Evolutionary conservation across 1,140 invertebrate genomes (phyloP).

Genomic region (Oedothorax gibbosus): DNA sequence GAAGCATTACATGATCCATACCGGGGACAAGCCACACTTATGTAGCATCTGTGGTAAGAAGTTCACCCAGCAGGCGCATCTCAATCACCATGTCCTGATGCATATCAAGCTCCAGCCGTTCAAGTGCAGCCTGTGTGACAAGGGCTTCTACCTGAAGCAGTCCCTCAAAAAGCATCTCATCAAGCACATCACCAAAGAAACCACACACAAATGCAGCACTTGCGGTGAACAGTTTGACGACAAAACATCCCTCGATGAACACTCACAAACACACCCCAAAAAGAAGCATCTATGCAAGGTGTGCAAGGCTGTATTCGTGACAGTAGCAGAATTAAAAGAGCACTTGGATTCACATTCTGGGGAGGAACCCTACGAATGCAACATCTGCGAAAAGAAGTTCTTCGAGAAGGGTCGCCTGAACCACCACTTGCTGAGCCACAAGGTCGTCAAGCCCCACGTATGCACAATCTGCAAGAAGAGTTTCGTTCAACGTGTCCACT

Average conservation of each 20-base stretch:
- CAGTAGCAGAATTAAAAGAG: conserved; percentile 11
- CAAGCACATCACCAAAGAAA: conserved; percentile 5
- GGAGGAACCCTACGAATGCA: conserved; percentile 6
- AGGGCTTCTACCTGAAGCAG: conserved; percentile 22
- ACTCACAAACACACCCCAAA: conserved; percentile 1
- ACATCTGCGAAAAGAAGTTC: conserved; percentile 34
- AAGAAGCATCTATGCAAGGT: conserved; percentile 17
- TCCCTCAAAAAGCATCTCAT: conserved; percentile 24
- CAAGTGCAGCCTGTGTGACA: conserved; percentile 21
- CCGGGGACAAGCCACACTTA: conserved; percentile 32
- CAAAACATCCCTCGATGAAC: conserved; percentile 11
- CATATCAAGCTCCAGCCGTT: conserved; percentile 33
- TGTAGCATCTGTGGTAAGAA: conserved; percentile 28
- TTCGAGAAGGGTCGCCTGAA: conserved; percentile 22
- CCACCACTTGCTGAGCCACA: conserved; percentile 24
- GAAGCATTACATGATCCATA: conserved; percentile 46
- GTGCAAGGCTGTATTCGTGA: conserved; percentile 3
- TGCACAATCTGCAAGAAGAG: conserved; percentile 44
- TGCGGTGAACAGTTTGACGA: conserved; percentile 16
- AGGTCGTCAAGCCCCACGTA: conserved; percentile 20
- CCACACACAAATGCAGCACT: background rate
- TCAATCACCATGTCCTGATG: conserved; percentile 23
- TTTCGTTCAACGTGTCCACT: conserved; percentile 12
- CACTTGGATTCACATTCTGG: background rate
- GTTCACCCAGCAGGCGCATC: conserved; percentile 32